phyloP scores from a whole-genome alignment of 1,140 invertebrate species.

The Euglossa dilemma region DNA sequence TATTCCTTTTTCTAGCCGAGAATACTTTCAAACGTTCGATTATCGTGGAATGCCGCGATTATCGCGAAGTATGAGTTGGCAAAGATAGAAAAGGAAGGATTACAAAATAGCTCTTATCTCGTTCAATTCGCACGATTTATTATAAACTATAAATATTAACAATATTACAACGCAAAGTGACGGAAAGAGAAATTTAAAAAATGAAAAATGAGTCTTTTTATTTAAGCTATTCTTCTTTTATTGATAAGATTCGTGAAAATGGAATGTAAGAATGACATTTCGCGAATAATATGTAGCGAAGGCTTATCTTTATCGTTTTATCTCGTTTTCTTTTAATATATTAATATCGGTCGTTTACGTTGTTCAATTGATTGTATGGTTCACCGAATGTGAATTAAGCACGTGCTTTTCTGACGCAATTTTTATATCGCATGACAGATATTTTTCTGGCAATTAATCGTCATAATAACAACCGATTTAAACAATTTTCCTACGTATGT shows the following conservation, averaged over 20 bases:
- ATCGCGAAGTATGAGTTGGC: not conserved
- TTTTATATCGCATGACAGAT: conserved; percentile 15
- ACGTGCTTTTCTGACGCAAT: conserved; percentile 38
- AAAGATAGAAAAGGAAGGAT: not conserved
- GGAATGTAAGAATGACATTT: not conserved
- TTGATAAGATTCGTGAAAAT: not conserved
- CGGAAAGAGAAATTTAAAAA: not conserved
- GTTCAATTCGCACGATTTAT: not conserved
- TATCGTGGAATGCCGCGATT: not conserved
- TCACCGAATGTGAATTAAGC: conserved; percentile 21
- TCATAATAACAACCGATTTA: not conserved
- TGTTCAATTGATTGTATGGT: conserved; percentile 35
- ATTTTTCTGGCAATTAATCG: not conserved
- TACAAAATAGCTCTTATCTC: not conserved
- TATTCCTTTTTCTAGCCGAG: not conserved
- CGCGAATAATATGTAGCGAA: not conserved
- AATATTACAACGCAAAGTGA: too few species aligned
- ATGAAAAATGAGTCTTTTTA: too few species aligned
- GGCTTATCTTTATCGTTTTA: not conserved
- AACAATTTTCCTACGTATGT: not conserved
- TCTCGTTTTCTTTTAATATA: not conserved
- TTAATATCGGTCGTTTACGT: conserved; percentile 29
- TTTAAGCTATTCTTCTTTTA: not conserved
- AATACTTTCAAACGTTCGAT: not conserved
- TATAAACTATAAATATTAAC: not conserved